Base-by-base conservation (phyloP, 2,888 invertebrate genomes). In the Crepidodera aurea region DNA sequence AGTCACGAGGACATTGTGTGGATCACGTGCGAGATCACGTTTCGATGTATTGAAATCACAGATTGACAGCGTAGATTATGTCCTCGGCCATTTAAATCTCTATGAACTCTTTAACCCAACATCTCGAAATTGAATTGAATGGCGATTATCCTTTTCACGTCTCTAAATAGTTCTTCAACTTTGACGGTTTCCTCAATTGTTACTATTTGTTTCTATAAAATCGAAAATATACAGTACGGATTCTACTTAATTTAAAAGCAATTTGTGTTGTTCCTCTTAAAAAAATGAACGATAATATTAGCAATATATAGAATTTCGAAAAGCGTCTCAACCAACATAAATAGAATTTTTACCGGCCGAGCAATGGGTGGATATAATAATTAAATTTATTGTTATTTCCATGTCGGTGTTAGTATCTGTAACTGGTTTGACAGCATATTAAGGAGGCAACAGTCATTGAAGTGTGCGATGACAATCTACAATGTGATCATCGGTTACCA, bases 1-100 rank as follows among this genome's bases (percentile, higher is more conserved):
- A 74, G 73, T 74, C 74, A 74, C 74, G 73, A 74, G 70, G 70
- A 71, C 67, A 69, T 72, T 71, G 72, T 71, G 70, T 64, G 60
- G 70, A 71, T 75, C 74, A 75, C 75, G 75, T 75, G 76, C 75
- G 73, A 69, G 72, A 72, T 74, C 71, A 73, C 70, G 65, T 66
- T 72, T 75, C 73, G 75, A 73, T 71, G 69, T 70, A 71, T 68
- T 68, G 72, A 69, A 71, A 71, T 65, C 69, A 53, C 48, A 71
- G 75, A 75, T 76, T 75, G 74, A 76, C 75, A 74, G 70, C 64
- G 51, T 57, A 72, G 75, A 76, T 76, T 76, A 67, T 74, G 74
- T 75, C 72, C 71, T 69, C 73, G 73, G 72, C 67, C 73, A 69
- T 66, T 73, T 73, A 69, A 70, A 71, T 70, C 69, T 69, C 60